These are phyloP conservation scores for Chaetops frenatus DNA, from an alignment of 2,113 vertebrate genomes.

Conservation along the genomic window DNA sequence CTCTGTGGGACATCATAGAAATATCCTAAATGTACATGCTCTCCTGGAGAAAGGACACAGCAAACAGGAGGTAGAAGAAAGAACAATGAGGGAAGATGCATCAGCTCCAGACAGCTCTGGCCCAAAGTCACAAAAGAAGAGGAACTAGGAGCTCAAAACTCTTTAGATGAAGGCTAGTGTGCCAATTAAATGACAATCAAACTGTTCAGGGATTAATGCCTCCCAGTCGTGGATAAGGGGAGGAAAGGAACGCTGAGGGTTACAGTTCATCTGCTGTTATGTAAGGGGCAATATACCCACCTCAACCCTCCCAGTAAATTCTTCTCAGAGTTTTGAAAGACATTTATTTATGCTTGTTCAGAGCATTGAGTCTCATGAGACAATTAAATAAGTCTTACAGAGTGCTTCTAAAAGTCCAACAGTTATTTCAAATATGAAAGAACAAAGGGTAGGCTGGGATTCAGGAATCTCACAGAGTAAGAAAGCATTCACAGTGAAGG, in stretches of 20 bases:
- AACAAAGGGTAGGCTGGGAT: constrained; percentile 16
- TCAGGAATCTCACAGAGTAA: background rate
- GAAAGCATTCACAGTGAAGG: background rate
- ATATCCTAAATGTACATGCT: background rate
- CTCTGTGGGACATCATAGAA: background rate
- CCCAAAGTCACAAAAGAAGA: background rate
- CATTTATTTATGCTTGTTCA: constrained; percentile 15
- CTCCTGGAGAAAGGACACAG: background rate
- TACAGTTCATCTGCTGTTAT: background rate
- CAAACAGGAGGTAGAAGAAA: background rate
- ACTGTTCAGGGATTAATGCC: background rate
- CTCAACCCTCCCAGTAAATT: background rate
- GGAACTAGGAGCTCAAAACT: background rate
- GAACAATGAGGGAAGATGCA: background rate
- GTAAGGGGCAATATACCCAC: background rate
- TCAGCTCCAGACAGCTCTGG: background rate
- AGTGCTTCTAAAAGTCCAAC: constrained; percentile 7
- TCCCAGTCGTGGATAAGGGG: background rate
- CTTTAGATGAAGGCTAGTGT: background rate
- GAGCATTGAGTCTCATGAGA: constrained; percentile 6
- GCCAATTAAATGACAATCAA: background rate
- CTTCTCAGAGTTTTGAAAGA: background rate
- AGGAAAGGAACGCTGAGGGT: background rate
- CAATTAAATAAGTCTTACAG: background rate
- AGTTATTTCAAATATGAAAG: constrained; percentile 21